Conservation (phyloP, 2,888 invertebrate species). For the Philonicus albiceps region DNA sequence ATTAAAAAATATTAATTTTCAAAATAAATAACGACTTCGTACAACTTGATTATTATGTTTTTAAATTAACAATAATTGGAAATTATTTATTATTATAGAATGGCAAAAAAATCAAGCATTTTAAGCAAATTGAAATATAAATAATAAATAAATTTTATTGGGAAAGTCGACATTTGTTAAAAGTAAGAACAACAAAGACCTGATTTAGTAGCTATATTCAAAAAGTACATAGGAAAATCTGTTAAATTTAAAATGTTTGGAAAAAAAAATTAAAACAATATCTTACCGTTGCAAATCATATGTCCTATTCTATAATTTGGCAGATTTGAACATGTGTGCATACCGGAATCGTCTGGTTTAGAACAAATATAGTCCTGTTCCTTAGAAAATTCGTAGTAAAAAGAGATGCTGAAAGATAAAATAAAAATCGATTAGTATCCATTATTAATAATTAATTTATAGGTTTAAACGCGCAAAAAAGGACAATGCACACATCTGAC, state of each 20-base stretch:
- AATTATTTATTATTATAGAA: no score
- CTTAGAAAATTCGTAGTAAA: conserved; percentile 86
- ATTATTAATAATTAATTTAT: background rate
- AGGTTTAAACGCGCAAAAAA: background rate
- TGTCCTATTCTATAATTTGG: conserved; percentile 81
- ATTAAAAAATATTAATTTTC: no score
- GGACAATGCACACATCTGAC: conserved; percentile 28
- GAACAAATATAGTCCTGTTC: conserved; percentile 98
- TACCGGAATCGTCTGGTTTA: conserved; percentile 89
- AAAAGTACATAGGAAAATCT: background rate
- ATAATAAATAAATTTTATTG: no score
- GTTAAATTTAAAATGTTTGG: background rate
- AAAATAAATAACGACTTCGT: no score
- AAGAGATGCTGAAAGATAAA: conserved; percentile 69
- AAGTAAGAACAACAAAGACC: no score
- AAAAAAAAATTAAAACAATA: background rate
- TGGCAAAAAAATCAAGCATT: no score
- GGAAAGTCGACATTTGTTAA: no score
- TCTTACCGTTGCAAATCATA: conserved; percentile 76
- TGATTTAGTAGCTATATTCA: background rate
- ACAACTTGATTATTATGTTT: no score
- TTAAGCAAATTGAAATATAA: no score
- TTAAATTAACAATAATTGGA: no score
- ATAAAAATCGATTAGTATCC: background rate
- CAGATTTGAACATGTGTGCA: conserved; percentile 88